Conservation (phyloP, 2,113 vertebrate genomes). For the Vidua chalybeata region DNA sequence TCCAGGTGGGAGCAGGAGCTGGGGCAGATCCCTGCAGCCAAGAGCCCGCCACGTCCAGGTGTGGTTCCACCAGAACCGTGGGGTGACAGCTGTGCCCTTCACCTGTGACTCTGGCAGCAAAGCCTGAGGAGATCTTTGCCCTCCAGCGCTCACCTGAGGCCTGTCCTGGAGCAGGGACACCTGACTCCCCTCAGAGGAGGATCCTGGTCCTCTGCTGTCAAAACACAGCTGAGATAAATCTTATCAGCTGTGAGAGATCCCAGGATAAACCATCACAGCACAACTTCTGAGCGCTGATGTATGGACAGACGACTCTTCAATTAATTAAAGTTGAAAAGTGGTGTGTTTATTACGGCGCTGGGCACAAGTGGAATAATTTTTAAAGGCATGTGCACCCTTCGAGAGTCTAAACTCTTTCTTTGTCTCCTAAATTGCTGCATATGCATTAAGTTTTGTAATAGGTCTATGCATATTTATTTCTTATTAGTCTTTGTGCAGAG, state of each 20-base stretch:
- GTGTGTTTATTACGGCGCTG: neutral
- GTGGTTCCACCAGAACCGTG: neutral
- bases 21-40: neutral
- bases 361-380: neutral
- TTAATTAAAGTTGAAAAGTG: neutral
- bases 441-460: neutral
- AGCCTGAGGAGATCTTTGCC: neutral
- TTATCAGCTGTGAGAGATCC: neutral
- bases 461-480: neutral
- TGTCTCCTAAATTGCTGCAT: neutral
- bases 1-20: neutral
- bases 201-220: neutral
- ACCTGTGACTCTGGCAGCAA: neutral
- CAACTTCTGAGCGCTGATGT: neutral
- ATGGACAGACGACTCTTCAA: neutral
- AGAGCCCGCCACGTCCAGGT: neutral
- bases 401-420: neutral
- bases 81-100: neutral
- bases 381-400: neutral
- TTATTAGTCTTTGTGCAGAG: neutral
- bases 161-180: neutral
- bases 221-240: neutral
- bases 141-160: neutral
- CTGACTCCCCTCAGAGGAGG: rapidly evolving
- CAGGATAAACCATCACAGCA: neutral